phyloP scores from a whole-genome alignment of 1,140 invertebrate species.

The Caerostris extrusa region DNA sequence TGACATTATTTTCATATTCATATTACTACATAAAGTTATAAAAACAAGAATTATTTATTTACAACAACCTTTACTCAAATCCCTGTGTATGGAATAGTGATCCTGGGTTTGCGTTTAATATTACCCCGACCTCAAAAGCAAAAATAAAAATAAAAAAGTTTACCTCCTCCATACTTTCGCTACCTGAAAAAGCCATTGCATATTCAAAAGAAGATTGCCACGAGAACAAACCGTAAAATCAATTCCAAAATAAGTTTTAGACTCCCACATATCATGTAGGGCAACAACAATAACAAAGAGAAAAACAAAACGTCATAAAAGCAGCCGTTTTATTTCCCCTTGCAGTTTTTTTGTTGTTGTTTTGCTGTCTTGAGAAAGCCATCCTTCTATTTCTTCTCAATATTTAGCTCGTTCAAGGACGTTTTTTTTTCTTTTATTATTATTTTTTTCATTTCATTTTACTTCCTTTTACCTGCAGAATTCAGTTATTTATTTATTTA shows the following conservation, averaged over 20 bases:
- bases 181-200: conserved; percentile 19
- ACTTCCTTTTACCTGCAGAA: conserved; percentile 13
- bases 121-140: neutral
- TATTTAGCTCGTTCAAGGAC: neutral
- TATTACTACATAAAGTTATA: too few species aligned
- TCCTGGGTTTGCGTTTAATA: conserved; percentile 18
- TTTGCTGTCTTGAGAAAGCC: too few species aligned
- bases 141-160: neutral
- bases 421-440: neutral
- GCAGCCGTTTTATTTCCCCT: conserved; percentile 13
- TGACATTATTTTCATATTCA: too few species aligned
- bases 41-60: too few species aligned
- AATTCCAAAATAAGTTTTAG: conserved; percentile 40
- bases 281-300: neutral
- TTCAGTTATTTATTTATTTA: neutral
- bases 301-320: neutral
- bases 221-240: conserved; percentile 9
- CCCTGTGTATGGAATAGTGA: neutral
- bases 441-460: conserved; percentile 6
- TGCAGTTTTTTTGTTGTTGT: neutral
- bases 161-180: neutral
- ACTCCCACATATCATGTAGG: neutral
- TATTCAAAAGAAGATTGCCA: conserved; percentile 18
- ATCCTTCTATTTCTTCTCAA: neutral
- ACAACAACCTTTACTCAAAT: too few species aligned